Percentiles rank a stretch among this genome's conserved stretches.
These are phyloP conservation scores for Volucella inflata DNA, from an alignment of 2,888 invertebrate genomes.

Conservation along the genomic window DNA sequence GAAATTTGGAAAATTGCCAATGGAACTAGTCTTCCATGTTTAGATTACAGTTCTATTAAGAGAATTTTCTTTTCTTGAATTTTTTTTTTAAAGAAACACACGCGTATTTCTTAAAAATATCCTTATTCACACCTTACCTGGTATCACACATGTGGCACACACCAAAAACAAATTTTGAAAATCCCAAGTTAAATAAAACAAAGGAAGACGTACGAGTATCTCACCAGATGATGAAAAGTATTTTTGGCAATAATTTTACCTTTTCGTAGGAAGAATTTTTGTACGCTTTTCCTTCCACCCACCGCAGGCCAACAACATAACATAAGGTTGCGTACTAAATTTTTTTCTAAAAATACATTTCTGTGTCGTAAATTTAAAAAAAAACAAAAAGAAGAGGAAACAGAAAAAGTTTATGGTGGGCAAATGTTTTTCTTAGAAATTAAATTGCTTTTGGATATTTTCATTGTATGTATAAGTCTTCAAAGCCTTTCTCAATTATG, in stretches of 20 bases:
- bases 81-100: conserved; percentile 19
- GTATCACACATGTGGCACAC: conserved; percentile 41
- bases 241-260: conserved; percentile 28
- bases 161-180: conserved; percentile 24
- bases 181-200: conserved; percentile 31
- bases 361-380: background rate
- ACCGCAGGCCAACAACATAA: background rate
- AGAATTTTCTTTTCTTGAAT: background rate
- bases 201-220: conserved; percentile 4
- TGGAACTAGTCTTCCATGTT: conserved; percentile 43
- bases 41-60: conserved; percentile 15
- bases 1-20: conserved; percentile 65
- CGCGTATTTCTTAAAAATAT: conserved; percentile 59
- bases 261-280: conserved; percentile 7
- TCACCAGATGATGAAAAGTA: conserved; percentile 7
- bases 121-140: conserved; percentile 45
- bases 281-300: conserved; percentile 1
- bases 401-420: background rate
- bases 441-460: background rate
- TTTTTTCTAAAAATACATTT: conserved; percentile 40
- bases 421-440: conserved; percentile 2
- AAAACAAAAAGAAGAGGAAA: background rate
- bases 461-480: conserved; percentile 5
- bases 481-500: no score
- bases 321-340: conserved; percentile 47